Percentiles rank a stretch among this genome's conserved stretches.
These are phyloP conservation scores for Augiades crinisus DNA, from an alignment of 2,888 invertebrate genomes.

Conservation along the genomic window DNA sequence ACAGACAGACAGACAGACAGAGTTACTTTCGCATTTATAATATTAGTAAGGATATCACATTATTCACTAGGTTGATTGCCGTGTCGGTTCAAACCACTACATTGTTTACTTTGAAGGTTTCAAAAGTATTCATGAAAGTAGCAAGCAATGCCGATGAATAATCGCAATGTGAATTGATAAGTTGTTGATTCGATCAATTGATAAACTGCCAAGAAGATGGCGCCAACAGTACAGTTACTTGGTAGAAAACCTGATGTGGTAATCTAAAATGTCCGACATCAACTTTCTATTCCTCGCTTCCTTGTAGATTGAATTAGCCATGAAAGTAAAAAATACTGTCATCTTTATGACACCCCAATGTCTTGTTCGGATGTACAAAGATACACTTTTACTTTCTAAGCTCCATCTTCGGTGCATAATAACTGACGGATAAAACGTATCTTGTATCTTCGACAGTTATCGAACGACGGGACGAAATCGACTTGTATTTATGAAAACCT, in stretches of 20 bases:
- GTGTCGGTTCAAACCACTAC: too few species aligned
- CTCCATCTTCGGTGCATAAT: background rate
- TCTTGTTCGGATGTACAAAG: constrained; percentile 1
- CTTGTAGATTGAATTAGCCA: background rate
- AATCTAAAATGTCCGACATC: constrained; percentile 11
- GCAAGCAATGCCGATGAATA: constrained; percentile 6
- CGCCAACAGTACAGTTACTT: background rate
- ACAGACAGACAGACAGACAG: too few species aligned
- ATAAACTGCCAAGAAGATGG: constrained; percentile 15
- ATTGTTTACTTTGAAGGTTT: background rate
- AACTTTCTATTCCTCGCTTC: constrained; percentile 12
- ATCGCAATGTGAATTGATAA: constrained; percentile 3
- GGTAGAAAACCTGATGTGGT: constrained; percentile 12
- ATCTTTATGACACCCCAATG: background rate
- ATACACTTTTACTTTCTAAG: constrained; percentile 2
- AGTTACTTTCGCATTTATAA: too few species aligned
- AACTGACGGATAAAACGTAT: too few species aligned
- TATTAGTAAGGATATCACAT: too few species aligned
- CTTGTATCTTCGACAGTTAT: too few species aligned
- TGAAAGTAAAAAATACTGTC: background rate
- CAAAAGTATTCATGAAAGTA: background rate
- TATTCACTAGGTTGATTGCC: too few species aligned
- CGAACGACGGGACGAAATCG: too few species aligned
- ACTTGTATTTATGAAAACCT: too few species aligned
- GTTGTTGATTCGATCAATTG: constrained; percentile 8